phyloP scores from a whole-genome alignment of 1,140 invertebrate species.

The Phthorimaea operculella region DNA sequence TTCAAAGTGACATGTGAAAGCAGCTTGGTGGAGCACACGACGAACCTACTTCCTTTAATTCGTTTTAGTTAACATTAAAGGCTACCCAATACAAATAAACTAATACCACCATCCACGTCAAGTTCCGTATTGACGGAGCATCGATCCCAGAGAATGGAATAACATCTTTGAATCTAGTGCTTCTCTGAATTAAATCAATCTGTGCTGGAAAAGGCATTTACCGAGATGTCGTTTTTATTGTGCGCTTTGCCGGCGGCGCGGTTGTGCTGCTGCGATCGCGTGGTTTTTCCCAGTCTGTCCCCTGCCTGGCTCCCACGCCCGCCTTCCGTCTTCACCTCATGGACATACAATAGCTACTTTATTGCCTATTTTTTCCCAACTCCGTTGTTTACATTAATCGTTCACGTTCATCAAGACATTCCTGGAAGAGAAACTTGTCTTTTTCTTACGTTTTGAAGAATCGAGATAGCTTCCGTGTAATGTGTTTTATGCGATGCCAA shows the following conservation, averaged over 20 bases:
- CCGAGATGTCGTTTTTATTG: slow-evolving; percentile 16
- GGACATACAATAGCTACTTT: slow-evolving; percentile 53
- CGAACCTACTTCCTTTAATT: slow-evolving; percentile 22
- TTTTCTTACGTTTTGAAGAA: slow-evolving; percentile 50
- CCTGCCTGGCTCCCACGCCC: slow-evolving; percentile 33
- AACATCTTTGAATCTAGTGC: neutral
- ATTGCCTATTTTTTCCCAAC: slow-evolving; percentile 51
- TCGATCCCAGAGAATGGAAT: neutral
- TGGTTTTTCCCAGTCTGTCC: slow-evolving; percentile 49
- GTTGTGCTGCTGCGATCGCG: slow-evolving; percentile 37
- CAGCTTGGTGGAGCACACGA: slow-evolving; percentile 9
- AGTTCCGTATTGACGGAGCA: neutral
- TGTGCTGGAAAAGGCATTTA: slow-evolving; percentile 1
- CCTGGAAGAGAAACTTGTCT: slow-evolving; percentile 50
- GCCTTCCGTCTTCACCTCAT: slow-evolving; percentile 41
- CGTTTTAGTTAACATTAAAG: slow-evolving; percentile 14
- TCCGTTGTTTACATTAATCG: slow-evolving; percentile 48
- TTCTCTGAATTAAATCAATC: slow-evolving; percentile 1
- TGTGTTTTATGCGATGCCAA: slow-evolving; percentile 34
- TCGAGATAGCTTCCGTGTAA: slow-evolving; percentile 51
- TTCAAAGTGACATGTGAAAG: slow-evolving; percentile 22
- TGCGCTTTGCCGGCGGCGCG: neutral
- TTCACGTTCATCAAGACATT: slow-evolving; percentile 41
- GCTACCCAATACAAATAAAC: slow-evolving; percentile 20
- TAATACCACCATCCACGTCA: neutral